Base-by-base conservation (phyloP, 2,888 invertebrate genomes). In the Papilio demoleus region DNA sequence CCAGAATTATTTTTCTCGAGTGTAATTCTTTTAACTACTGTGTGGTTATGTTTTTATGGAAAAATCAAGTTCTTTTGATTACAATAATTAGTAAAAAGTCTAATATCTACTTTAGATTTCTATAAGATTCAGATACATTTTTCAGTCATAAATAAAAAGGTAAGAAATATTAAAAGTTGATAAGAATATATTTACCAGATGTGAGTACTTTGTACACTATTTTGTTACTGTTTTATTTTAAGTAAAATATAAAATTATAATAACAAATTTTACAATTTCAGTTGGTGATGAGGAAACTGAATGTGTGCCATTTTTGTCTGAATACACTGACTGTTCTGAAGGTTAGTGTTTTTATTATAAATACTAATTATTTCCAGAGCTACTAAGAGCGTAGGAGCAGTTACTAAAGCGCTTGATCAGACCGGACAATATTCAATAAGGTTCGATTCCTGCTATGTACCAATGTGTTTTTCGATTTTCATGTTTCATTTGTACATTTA, bases 281-380 rank as follows among this genome's bases (percentile, higher is more conserved):
- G 91, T 86, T 70, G 83, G 81, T 2, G 74, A 67, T 36, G 74
- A 75, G 1, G 19, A 70, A 4, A 63, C 72, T 17, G 77, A 76
- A 67, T 92, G 92, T 74, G 73, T 88, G 1, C 91, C 92, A 2
- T 88, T 81, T 50, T 78, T 90, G 0, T 91, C 91, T 0, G 79
- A 84, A 66, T 90, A 90, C 67, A 79, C 83, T 0, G 86, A 90
- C 64, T 92, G 92, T 66, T 83, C 80, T 60, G 83, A 84, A 31
- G 85, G 91, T 91, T 78, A 84, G n/a, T 40, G 1, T 11, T n/a
- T n/a, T 38, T 8, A 45, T 53, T 50, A 9, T 17, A 17, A 60
- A 27, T 34, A 36, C 3, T 42, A 40, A n/a, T n/a, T n/a, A n/a
- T n/a, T n/a, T n/a, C n/a, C n/a, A n/a, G n/a, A n/a, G n/a, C n/a